Evolutionary conservation across 2,888 invertebrate genomes (phyloP).

Genomic region (Anthophora plumipes): DNA sequence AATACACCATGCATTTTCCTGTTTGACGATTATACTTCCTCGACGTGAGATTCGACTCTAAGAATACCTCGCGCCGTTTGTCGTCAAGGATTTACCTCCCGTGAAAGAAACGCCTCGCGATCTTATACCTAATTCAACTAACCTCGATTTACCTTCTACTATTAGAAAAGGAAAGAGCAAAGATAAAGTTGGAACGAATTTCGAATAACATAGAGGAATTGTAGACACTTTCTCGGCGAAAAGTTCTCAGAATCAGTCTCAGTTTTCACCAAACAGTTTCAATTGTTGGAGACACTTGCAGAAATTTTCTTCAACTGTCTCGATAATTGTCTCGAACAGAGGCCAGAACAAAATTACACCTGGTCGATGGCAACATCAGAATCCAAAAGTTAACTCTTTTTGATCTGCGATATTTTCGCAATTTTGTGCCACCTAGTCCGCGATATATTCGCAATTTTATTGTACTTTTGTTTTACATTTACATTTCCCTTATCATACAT

Average conservation of each 20-base stretch:
- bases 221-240: too few relatives aligned
- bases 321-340: not conserved
- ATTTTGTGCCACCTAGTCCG: too few relatives aligned
- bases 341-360: not conserved
- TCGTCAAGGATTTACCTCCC: slow-evolving; percentile 37
- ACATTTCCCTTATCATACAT: too few relatives aligned
- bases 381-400: not conserved
- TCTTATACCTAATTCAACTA: not conserved
- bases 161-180: not conserved
- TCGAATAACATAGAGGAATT: too few relatives aligned
- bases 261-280: too few relatives aligned
- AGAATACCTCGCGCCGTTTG: slow-evolving; percentile 37
- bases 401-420: too few relatives aligned
- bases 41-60: slow-evolving; percentile 37
- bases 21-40: slow-evolving; percentile 47
- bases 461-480: too few relatives aligned
- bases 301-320: too few relatives aligned
- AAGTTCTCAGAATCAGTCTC: not conserved
- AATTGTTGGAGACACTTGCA: too few relatives aligned
- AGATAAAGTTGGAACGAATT: not conserved
- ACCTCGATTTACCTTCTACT: not conserved
- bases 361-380: not conserved
- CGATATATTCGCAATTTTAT: too few relatives aligned
- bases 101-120: slow-evolving; percentile 9
- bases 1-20: slow-evolving; percentile 55